Evolutionary conservation across 2,888 invertebrate genomes (phyloP).

Genomic region (Hyles lineata): DNA sequence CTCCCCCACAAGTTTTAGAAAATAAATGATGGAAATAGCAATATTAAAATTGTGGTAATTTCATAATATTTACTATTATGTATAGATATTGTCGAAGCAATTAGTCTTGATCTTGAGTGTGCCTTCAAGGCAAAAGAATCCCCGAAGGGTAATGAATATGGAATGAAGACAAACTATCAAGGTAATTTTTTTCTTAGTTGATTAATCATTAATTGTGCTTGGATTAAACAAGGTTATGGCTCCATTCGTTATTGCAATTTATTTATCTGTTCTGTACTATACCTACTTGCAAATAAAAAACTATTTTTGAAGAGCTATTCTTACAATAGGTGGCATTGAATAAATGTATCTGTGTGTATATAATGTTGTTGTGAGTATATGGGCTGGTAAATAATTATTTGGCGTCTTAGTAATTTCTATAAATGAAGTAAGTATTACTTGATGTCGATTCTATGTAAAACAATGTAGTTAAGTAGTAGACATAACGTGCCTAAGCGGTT

Average conservation of each 20-base stretch:
- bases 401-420: too few species aligned
- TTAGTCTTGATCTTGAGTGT: background rate
- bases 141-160: conserved; percentile 19
- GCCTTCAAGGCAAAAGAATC: background rate
- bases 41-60: background rate
- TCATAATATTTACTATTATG: background rate
- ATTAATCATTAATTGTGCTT: conserved; percentile 11
- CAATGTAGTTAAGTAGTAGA: too few species aligned
- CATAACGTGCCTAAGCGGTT: too few species aligned
- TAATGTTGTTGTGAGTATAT: too few species aligned
- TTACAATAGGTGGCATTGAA: background rate
- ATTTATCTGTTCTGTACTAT: background rate
- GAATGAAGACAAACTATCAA: conserved; percentile 11
- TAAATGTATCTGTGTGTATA: background rate
- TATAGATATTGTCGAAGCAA: background rate
- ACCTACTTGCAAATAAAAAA: background rate
- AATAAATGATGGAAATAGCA: background rate
- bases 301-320: background rate
- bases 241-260: background rate
- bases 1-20: background rate
- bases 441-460: too few species aligned
- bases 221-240: conserved; percentile 1
- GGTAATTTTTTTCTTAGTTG: conserved; percentile 9
- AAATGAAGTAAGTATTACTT: too few species aligned
- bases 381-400: too few species aligned